Evolutionary conservation across 2,113 vertebrate species (phyloP), one percentile per base, ranked within the genome.

Genomic region (Aspiorhynchus laticeps): DNA sequence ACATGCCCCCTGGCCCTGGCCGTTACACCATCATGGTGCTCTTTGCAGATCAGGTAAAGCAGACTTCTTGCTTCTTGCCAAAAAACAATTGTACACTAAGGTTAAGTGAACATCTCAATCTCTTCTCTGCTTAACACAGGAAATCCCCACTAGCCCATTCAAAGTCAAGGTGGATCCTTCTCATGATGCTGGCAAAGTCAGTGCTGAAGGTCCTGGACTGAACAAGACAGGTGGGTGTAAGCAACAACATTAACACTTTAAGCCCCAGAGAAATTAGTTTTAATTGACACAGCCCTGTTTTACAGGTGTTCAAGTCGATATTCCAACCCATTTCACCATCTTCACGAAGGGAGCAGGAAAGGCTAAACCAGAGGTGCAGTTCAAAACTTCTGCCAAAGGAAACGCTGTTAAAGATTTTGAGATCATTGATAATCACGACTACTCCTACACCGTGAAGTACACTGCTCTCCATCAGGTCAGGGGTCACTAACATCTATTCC

Each of bases 21-120:
- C 94, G 92, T 74, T 98, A 98, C 88, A 99, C 98, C 91, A 97
- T 99, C 93, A 99, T 99, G 98, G 97, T 99, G 92, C 93, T 99
- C 65, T 99, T 99, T 19, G 97, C 97, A 91, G 97, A 97, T 86
- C 96, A 98, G 97, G 97, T 99, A 88, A 46, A 14, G 87, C 67
- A 79, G n/a, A 7, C 14, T 46, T 76, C 14, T 6, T 74, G 21
- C 19, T 43, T n/a, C 19, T 76, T 76, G 74, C 74, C 14, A 15
- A n/a, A 7, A 84, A 21, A 4, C 61, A 69, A 2, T 12, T 19
- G 31, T 46, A 28, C 15, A 65, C 74, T 78, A 48, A 89, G 5
- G 21, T 36, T 69, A 41, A 82, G 14, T 59, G 67, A 74, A 71
- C 4, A 5, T 43, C 21, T 36, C 7, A 69, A 26, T 19, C 28